These are phyloP conservation scores for Leptoteleia sp. DNA, from an alignment of 1,140 invertebrate species.

Conservation along the genomic window DNA sequence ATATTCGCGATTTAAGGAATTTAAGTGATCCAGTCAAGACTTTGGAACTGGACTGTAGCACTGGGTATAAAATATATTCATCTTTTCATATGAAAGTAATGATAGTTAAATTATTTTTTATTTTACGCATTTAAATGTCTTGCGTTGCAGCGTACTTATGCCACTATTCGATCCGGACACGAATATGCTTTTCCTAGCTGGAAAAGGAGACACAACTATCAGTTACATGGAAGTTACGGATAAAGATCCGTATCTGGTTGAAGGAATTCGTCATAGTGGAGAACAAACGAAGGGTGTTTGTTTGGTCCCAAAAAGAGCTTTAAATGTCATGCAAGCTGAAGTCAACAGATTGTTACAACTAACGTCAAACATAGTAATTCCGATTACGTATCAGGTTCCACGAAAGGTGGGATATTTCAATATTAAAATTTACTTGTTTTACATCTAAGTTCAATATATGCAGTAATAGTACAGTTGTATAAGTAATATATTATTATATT, in stretches of 20 bases:
- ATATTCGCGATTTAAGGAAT: slow-evolving; percentile 92
- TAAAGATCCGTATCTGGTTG: slow-evolving; percentile 91
- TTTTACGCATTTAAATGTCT: no score
- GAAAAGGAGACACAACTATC: slow-evolving; percentile 95
- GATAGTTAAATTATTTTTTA: no score
- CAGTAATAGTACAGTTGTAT: no score
- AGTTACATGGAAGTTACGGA: slow-evolving; percentile 92
- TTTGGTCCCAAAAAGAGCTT: slow-evolving; percentile 93
- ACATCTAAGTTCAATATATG: no score
- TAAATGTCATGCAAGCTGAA: slow-evolving; percentile 97
- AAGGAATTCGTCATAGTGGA: slow-evolving; percentile 90
- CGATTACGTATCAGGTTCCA: slow-evolving; percentile 96
- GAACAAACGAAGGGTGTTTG: slow-evolving; percentile 96
- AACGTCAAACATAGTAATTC: slow-evolving; percentile 91
- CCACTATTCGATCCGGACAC: slow-evolving; percentile 95
- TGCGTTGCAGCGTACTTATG: slow-evolving; percentile 89
- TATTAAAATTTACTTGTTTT: slow-evolving; percentile 30
- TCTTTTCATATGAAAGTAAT: no score
- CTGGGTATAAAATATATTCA: slow-evolving; percentile 83
- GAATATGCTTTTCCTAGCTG: slow-evolving; percentile 95
- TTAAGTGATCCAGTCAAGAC: slow-evolving; percentile 89
- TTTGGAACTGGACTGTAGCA: slow-evolving; percentile 92
- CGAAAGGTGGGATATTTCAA: slow-evolving; percentile 90
- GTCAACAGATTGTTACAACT: slow-evolving; percentile 94
- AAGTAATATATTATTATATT: no score